Conservation (phyloP, 2,888 invertebrate genomes). For the Phengaris arion region DNA sequence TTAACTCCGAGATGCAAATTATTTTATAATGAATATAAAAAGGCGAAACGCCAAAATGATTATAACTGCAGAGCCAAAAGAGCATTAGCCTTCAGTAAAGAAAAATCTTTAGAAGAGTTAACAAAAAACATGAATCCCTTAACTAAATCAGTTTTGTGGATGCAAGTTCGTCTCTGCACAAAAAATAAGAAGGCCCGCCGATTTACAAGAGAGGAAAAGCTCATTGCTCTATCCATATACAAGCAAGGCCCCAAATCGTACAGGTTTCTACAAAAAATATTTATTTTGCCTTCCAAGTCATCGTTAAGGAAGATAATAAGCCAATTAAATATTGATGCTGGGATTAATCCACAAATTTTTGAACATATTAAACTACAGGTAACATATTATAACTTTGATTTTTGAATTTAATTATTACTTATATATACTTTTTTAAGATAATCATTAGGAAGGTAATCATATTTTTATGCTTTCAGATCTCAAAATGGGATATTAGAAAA, state of each 20-base stretch:
- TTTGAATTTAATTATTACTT: no score
- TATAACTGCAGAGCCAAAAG: neutral
- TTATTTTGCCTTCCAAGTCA: slow-evolving; percentile 2
- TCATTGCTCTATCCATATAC: slow-evolving; percentile 2
- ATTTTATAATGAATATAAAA: neutral
- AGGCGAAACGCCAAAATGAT: neutral
- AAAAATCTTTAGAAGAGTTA: neutral
- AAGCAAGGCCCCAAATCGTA: slow-evolving; percentile 8
- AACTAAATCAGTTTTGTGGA: neutral
- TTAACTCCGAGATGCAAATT: neutral
- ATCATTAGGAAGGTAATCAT: no score
- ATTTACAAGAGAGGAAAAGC: slow-evolving; percentile 1
- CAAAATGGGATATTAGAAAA: no score
- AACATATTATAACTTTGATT: no score
- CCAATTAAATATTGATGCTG: neutral
- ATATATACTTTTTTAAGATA: no score
- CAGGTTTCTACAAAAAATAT: slow-evolving; percentile 14
- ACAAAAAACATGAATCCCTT: neutral
- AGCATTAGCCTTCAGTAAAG: neutral
- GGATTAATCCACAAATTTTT: neutral
- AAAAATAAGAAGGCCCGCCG: neutral
- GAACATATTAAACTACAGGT: no score
- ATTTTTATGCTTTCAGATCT: no score
- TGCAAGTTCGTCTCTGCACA: neutral
- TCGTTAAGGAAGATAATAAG: neutral